Conservation (phyloP, 2,888 invertebrate species). For the Cerceris rybyensis region DNA sequence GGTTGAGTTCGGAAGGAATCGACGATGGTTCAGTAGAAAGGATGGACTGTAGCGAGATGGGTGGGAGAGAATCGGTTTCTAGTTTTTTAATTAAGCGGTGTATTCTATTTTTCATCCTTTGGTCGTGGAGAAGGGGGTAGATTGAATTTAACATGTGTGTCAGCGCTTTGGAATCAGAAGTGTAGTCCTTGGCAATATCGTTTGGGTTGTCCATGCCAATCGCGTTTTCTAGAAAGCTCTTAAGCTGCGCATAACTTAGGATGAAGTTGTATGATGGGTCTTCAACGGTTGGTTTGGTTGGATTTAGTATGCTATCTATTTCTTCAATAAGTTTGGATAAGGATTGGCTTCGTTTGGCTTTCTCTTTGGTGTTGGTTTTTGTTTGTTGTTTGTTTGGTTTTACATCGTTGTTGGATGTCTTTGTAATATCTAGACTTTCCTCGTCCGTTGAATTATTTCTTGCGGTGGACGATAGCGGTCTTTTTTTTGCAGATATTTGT, state of each 20-base stretch:
- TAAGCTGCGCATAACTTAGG: not conserved
- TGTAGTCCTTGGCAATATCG: not conserved
- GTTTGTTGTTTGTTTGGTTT: not conserved
- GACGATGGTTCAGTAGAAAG: not conserved
- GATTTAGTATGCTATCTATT: not conserved
- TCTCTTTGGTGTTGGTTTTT: not conserved
- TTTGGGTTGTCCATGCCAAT: not conserved
- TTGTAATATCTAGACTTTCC: no score
- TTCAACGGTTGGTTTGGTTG: not conserved
- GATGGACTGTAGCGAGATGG: not conserved
- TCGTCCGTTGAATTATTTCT: not conserved
- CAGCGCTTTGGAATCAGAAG: not conserved
- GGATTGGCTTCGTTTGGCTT: constrained; percentile 1
- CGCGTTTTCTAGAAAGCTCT: not conserved
- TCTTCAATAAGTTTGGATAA: not conserved
- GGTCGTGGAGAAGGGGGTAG: not conserved
- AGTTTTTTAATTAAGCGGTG: not conserved
- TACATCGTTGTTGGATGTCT: no score
- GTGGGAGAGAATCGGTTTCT: no score
- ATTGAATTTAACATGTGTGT: not conserved
- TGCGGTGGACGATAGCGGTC: not conserved
- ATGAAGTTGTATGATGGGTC: not conserved
- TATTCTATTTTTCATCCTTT: constrained; percentile 2
- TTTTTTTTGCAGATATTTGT: not conserved
- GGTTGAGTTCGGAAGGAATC: no score